phyloP scores from a whole-genome alignment of 2,888 invertebrate species.

The Harmothoe impar region DNA sequence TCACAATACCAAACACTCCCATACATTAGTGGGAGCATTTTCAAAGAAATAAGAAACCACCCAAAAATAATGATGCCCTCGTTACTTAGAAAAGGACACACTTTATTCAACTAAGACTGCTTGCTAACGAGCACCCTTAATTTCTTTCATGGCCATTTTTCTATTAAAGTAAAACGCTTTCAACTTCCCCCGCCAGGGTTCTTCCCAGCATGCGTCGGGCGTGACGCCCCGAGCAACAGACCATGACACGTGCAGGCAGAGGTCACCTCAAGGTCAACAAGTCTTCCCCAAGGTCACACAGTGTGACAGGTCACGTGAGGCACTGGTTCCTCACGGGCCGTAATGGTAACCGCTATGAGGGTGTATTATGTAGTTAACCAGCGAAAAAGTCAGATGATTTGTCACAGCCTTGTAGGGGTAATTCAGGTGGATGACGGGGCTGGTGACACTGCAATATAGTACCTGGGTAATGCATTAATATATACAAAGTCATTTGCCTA shows the following conservation, averaged over 20 bases:
- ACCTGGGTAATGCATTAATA: not conserved
- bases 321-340: not conserved
- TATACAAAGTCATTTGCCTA: not conserved
- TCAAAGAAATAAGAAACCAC: too few relatives aligned
- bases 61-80: too few relatives aligned
- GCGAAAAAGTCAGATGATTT: conserved; percentile 18
- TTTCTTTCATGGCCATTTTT: not conserved
- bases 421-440: not conserved
- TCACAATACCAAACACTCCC: too few relatives aligned
- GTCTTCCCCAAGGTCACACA: conserved; percentile 1
- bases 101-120: too few relatives aligned
- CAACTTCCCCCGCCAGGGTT: not conserved
- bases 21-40: too few relatives aligned
- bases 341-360: conserved; percentile 36
- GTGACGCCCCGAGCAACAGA: conserved; percentile 44
- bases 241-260: conserved; percentile 21
- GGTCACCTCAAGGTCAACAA: conserved; percentile 33
- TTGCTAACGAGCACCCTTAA: not conserved
- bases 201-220: conserved; percentile 27
- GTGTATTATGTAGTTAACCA: conserved; percentile 30
- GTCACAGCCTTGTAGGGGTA: not conserved
- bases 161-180: not conserved
- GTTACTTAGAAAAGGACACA: too few relatives aligned
- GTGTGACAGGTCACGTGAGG: conserved; percentile 42
- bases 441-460: not conserved